These are phyloP conservation scores for Dryobates pubescens DNA, from an alignment of 2,797 vertebrate species.

Conservation along the genomic window DNA sequence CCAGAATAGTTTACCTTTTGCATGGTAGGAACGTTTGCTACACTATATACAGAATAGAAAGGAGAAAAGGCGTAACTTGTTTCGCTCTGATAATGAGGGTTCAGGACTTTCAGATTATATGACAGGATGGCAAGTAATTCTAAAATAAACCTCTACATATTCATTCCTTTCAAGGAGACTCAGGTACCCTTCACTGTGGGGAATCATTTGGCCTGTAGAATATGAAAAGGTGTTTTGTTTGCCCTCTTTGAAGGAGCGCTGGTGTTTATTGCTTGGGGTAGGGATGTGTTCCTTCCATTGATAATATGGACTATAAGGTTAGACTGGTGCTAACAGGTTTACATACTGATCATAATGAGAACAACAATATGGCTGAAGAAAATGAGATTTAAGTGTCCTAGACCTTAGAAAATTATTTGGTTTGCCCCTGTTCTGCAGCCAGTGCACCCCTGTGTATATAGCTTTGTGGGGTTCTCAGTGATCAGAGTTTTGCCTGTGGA, in stretches of 20 bases:
- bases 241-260: slow-evolving; percentile 3
- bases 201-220: neutral
- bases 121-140: neutral
- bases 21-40: neutral
- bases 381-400: neutral
- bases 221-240: neutral
- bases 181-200: neutral
- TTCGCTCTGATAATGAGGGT: neutral
- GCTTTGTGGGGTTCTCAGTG: neutral
- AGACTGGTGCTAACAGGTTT: neutral
- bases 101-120: neutral
- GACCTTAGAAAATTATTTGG: neutral
- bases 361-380: neutral
- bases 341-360: neutral
- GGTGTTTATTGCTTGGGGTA: neutral
- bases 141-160: neutral
- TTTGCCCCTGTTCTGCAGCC: neutral
- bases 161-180: neutral
- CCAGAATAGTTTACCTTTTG: neutral
- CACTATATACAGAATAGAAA: neutral
- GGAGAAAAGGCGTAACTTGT: neutral
- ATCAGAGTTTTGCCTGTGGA: neutral
- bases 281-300: neutral
- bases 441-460: neutral
- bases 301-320: slow-evolving; percentile 32